phyloP scores from a whole-genome alignment of 2,113 vertebrate species.

The Monopterus albus region DNA sequence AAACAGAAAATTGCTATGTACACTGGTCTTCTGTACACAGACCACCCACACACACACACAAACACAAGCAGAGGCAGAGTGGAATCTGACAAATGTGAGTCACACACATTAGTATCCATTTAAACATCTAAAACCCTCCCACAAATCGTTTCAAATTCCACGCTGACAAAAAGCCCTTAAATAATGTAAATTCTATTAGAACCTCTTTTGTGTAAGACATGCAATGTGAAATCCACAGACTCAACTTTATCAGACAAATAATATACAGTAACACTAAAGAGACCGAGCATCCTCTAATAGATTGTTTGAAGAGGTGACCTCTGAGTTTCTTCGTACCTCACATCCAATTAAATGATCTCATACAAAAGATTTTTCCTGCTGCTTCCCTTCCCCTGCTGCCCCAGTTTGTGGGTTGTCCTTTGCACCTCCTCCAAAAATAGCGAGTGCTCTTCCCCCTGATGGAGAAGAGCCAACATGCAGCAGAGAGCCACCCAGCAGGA shows the following conservation, averaged over 20 bases:
- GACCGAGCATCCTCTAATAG: background rate
- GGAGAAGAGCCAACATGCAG: conserved; percentile 72
- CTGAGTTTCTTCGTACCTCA: background rate
- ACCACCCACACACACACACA: conserved; percentile 9
- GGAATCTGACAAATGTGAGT: conserved; percentile 72
- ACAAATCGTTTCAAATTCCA: conserved; percentile 45
- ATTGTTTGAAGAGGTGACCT: background rate
- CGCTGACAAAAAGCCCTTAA: conserved; percentile 11
- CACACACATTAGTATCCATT: conserved; percentile 62
- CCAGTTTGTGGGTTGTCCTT: conserved; percentile 52
- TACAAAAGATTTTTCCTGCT: conserved; percentile 79
- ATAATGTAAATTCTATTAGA: conserved; percentile 14
- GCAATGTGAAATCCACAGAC: too few species aligned
- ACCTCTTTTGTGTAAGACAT: too few species aligned
- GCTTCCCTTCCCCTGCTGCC: conserved; percentile 65
- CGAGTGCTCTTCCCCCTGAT: conserved; percentile 37
- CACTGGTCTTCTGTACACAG: conserved; percentile 65
- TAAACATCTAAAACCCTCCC: conserved; percentile 53
- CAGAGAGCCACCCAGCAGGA: conserved; percentile 77
- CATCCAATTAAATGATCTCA: conserved; percentile 45
- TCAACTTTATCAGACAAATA: too few species aligned
- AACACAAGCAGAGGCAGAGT: conserved; percentile 53
- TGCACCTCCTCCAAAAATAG: conserved; percentile 48
- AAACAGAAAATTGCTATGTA: conserved; percentile 17
- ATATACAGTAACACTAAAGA: background rate